A percentile compares a stretch with the other conserved stretches of the same genome.
phyloP scores from a whole-genome alignment of 2,888 invertebrate species.

The Drosophila paranaensis region DNA sequence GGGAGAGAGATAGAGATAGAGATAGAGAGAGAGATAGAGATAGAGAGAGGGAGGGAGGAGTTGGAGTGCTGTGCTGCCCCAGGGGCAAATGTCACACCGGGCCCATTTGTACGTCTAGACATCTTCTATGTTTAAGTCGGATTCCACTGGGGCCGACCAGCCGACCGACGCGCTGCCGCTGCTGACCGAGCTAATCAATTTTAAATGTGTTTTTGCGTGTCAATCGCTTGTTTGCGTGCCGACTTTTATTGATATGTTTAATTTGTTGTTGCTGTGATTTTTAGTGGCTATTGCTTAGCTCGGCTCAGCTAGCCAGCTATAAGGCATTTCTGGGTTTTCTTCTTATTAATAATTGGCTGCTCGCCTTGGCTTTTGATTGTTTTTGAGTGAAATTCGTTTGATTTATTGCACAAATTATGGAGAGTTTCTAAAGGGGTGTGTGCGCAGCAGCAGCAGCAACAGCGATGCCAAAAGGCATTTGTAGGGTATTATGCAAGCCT shows the following conservation, averaged over 20 bases:
- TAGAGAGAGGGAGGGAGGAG: neutral
- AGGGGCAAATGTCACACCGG: slow-evolving; percentile 74
- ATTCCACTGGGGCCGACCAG: slow-evolving; percentile 30
- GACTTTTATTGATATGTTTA: slow-evolving; percentile 77
- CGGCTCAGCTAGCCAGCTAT: slow-evolving; percentile 2
- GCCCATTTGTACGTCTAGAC: slow-evolving; percentile 64
- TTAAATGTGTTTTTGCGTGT: slow-evolving; percentile 81
- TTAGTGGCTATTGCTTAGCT: slow-evolving; percentile 23
- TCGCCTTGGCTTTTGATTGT: slow-evolving; percentile 72
- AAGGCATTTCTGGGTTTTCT: slow-evolving; percentile 48
- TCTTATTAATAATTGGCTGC: slow-evolving; percentile 63
- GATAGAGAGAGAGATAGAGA: neutral
- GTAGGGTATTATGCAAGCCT: slow-evolving; percentile 63
- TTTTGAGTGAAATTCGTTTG: slow-evolving; percentile 77
- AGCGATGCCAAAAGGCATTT: slow-evolving; percentile 24
- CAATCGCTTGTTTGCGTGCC: slow-evolving; percentile 80
- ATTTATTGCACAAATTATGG: slow-evolving; percentile 78
- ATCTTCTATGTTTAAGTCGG: slow-evolving; percentile 63
- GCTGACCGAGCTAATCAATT: slow-evolving; percentile 71
- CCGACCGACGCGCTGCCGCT: neutral
- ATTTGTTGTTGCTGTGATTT: slow-evolving; percentile 35
- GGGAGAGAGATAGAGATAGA: neutral
- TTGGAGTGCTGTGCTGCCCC: slow-evolving; percentile 30
- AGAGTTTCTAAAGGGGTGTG: slow-evolving; percentile 51
- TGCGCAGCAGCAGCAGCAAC: slow-evolving; percentile 1